These are phyloP conservation scores for Oriolus oriolus DNA, from an alignment of 2,113 vertebrate genomes.

Conservation along the genomic window DNA sequence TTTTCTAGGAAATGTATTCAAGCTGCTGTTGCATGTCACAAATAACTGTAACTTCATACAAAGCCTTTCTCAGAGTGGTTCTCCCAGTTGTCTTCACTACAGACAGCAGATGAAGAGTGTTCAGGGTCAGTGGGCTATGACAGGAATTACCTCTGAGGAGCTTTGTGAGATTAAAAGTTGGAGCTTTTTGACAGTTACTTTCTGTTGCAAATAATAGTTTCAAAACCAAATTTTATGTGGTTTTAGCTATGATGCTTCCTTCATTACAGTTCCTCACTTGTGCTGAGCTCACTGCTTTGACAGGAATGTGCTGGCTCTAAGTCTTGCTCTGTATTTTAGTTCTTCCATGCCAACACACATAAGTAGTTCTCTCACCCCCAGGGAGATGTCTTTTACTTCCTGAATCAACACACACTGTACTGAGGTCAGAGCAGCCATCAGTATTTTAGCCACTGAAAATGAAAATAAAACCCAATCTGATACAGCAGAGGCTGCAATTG, in stretches of 20 bases:
- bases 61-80: background rate
- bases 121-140: background rate
- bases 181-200: background rate
- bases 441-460: background rate
- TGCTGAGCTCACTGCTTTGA: background rate
- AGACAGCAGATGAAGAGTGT: background rate
- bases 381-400: background rate
- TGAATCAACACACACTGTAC: background rate
- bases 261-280: background rate
- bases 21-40: background rate
- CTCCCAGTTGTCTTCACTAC: background rate
- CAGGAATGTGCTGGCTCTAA: background rate
- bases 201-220: background rate
- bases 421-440: background rate
- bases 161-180: background rate
- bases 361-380: background rate
- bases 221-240: background rate
- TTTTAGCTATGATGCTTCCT: background rate
- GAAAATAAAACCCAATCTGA: background rate
- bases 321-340: background rate
- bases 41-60: background rate
- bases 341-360: background rate
- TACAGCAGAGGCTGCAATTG: background rate
- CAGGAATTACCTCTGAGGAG: background rate
- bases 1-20: background rate